Conservation (phyloP, 2,797 vertebrate species). For the Tauraco hartlaubi region DNA sequence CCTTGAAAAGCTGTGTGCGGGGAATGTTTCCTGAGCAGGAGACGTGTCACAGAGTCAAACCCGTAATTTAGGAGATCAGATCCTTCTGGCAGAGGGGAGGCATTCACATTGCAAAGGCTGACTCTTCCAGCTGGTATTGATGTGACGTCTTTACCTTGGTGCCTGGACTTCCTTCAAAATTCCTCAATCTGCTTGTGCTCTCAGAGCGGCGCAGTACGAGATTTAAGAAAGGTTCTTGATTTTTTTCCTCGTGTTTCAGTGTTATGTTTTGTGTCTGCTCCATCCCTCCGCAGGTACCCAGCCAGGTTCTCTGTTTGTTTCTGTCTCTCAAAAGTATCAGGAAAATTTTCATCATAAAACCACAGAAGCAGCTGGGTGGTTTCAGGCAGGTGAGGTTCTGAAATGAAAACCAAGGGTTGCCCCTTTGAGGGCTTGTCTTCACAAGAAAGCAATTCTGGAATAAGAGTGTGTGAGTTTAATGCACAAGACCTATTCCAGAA, state of each 20-base stretch:
- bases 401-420: neutral
- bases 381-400: conserved; percentile 2
- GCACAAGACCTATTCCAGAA: neutral
- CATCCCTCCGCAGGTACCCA: neutral
- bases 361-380: neutral
- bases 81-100: neutral
- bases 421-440: neutral
- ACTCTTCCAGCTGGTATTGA: neutral
- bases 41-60: neutral
- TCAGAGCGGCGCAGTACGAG: neutral
- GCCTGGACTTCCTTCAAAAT: neutral
- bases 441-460: neutral
- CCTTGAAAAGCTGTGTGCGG: neutral
- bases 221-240: neutral
- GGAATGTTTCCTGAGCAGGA: neutral
- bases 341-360: neutral
- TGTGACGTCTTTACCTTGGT: neutral
- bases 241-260: accelerated
- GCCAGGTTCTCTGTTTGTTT: neutral
- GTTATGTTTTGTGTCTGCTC: neutral
- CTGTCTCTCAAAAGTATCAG: neutral
- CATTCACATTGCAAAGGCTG: accelerated
- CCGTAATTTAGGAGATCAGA: neutral
- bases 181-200: neutral
- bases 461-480: neutral